Base-by-base conservation (phyloP, 2,888 invertebrate genomes). In the Phyto melanocephala region DNA sequence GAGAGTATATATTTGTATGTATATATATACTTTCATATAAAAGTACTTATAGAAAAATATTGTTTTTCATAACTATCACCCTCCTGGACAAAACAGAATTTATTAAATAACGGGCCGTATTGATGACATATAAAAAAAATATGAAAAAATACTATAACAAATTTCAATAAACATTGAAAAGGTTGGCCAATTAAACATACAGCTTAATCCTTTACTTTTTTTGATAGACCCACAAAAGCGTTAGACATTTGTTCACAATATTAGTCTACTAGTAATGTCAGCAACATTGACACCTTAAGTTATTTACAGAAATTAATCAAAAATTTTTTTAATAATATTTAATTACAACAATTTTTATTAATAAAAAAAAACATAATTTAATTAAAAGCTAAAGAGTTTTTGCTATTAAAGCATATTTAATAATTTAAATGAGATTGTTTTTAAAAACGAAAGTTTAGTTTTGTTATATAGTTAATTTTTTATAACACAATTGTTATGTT, bases 101-200 rank as follows among this genome's bases (percentile, higher is more conserved):
- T 10, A 11, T 13, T 40, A 52, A 37, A 52, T 52, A 24, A 52
- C 17, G n/a, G 40, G 28, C 33, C 33, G 54, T 74, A 65, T 74
- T 74, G 74, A 54, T 45, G 33, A 42, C 22, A 8, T 33, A 17
- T 22, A 56, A 54, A 52, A 77, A 45, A 11, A 47, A 40, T 22
- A 5, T 8, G 13, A 35, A 35, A 35, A 50, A 33, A 68, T 10
- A 24, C 17, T 2, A 35, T n/a, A 13, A 70, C 52, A 75, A 63
- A 50, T 63, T 79, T 75, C 65, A 79, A 65, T 79, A 75, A 79
- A 82, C 82, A 82, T 82, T 75, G 60, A 82, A 82, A 79, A 79
- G 82, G 82, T 71, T 79, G 82, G 82, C 58, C 67, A 76, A 76
- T 67, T 68, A 58, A 37, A 35, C 33, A 28, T 17, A 62, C 24